A percentile compares a stretch with the other conserved stretches of the same genome.
These are phyloP conservation scores for Tenrec ecaudatus DNA, from an alignment of 2,113 vertebrate species.

Conservation along the genomic window DNA sequence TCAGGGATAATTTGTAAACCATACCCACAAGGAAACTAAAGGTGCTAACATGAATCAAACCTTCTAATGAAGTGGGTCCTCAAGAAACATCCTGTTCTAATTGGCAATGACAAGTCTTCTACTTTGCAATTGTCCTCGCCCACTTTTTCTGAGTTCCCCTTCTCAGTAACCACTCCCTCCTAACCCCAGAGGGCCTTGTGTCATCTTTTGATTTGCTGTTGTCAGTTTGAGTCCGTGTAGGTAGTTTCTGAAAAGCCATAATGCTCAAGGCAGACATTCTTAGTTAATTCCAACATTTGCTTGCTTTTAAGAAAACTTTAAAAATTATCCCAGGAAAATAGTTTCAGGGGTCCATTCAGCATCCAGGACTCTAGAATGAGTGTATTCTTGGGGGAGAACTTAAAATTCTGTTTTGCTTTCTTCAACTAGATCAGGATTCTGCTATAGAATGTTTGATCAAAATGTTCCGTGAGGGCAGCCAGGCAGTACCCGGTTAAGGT, in stretches of 20 bases:
- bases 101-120: too few relatives aligned
- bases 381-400: neutral
- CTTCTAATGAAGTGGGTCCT: too few relatives aligned
- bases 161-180: neutral
- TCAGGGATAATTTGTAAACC: too few relatives aligned
- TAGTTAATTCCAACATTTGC: neutral
- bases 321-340: neutral
- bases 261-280: neutral
- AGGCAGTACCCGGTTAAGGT: neutral
- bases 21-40: too few relatives aligned
- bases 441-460: neutral
- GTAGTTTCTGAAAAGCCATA: neutral
- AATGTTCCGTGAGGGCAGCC: neutral
- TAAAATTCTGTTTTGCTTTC: neutral
- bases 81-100: too few relatives aligned
- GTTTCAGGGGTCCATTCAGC: neutral
- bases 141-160: neutral
- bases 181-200: neutral
- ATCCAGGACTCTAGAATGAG: neutral
- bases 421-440: neutral
- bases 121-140: neutral
- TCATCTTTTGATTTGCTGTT: neutral
- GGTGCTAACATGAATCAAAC: too few relatives aligned
- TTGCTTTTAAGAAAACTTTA: neutral
- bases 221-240: neutral